Base-by-base conservation (phyloP, 2,888 invertebrate genomes). In the Prionchulus punctatus region DNA sequence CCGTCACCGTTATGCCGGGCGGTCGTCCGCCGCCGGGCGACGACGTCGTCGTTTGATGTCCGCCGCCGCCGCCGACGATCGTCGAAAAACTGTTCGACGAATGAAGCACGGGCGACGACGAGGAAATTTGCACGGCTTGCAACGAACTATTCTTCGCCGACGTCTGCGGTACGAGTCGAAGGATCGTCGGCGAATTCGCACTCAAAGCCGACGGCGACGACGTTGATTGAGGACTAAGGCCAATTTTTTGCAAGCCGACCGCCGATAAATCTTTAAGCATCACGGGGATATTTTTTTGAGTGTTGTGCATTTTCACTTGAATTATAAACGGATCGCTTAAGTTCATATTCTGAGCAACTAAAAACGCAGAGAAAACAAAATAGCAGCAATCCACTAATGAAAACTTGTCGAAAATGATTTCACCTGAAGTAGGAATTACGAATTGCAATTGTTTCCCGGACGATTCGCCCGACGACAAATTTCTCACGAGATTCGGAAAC, bases 271-370 rank as follows among this genome's bases (percentile, higher is more conserved):
- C 47, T 12, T 36, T 36, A 18, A 7, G 7, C 26, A 54, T 3
- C 3, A 55, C n/a, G 21, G 55, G 55, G 28, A 55, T 26, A 3
- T 55, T 3, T 21, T 55, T 30, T 23, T 21, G 27, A 30, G 53
- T 53, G 53, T 21, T 26, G 4, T 30, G 31, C 2, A 21, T 54
- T 2, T 18, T 2, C 7, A 55, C 28, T 48, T 30, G 52, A 3
- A 56, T 7, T 23, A 56, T 23, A 28, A 56, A 36, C n/a, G 56
- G 56, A 42, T 53, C 21, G 2, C 25, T n/a, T 15, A 56, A 55
- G 26, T 56, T 30, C 30, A 56, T 56, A 27, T 54, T 25, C 30
- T 55, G 31, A 3, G 56, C 56, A n/a, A 56, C 56, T 56, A 26
- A 54, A 56, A 56, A 26, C 4, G 18, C 12, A 53, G 12, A 4